Percentiles rank a stretch among this genome's conserved stretches.
phyloP scores from a whole-genome alignment of 2,113 vertebrate genomes.

The Nannobrachium achirus region DNA sequence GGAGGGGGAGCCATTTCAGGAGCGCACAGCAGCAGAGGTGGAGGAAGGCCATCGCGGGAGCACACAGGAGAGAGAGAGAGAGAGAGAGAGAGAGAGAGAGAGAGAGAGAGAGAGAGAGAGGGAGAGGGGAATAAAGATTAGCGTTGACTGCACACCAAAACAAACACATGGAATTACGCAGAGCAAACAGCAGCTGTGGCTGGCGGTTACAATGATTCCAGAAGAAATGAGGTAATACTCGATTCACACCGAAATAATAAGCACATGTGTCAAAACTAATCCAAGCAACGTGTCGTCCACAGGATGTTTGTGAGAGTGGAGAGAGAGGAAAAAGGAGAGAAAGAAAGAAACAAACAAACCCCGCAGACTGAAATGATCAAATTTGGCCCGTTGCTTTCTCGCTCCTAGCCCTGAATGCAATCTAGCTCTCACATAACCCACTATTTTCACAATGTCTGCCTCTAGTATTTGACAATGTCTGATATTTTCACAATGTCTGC shows the following conservation, averaged over 20 bases:
- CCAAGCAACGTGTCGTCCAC: conserved; percentile 35
- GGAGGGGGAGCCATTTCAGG: conserved; percentile 19
- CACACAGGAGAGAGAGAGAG: conserved; percentile 42
- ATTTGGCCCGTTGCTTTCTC: conserved; percentile 47
- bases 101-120: conserved; percentile 44
- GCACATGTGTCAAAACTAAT: conserved; percentile 56
- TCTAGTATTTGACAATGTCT: too few species aligned
- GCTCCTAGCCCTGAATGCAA: conserved; percentile 39
- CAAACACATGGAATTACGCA: conserved; percentile 1
- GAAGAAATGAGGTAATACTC: conserved; percentile 42
- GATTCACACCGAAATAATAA: conserved; percentile 52
- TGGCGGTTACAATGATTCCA: conserved; percentile 17
- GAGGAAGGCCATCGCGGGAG: conserved; percentile 18
- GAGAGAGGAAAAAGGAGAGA: background rate
- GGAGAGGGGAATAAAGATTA: too few species aligned
- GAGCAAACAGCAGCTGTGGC: too few species aligned
- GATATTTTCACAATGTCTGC: too few species aligned
- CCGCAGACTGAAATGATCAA: conserved; percentile 49
- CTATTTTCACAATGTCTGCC: too few species aligned
- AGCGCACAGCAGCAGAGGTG: background rate
- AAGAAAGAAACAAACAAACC: conserved; percentile 45
- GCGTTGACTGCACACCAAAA: background rate
- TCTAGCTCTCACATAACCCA: conserved; percentile 42
- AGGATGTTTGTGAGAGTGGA: conserved; percentile 41
- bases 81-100: conserved; percentile 41